phyloP scores from a whole-genome alignment of 2,888 invertebrate genomes.

The Volucella zonaria region DNA sequence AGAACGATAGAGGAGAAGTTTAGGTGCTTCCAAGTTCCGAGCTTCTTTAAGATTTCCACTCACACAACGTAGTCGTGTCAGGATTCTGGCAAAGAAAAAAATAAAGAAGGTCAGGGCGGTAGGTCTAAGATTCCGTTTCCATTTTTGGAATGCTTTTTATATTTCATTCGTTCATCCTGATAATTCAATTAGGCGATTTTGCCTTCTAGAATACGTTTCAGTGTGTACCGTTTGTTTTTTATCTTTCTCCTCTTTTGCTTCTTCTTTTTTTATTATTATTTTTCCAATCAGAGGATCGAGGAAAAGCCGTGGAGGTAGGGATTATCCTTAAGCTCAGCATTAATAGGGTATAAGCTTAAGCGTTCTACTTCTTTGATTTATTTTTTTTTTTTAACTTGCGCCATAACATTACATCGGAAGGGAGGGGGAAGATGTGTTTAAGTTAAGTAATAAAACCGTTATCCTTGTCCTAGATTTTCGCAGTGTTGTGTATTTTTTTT shows the following conservation, averaged over 20 bases:
- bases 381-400: background rate
- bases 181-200: constrained; percentile 67
- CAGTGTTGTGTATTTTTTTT: constrained; percentile 37
- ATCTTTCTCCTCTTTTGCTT: background rate
- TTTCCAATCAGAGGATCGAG: constrained; percentile 13
- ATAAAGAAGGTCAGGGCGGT: constrained; percentile 41
- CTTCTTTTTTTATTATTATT: too few relatives aligned
- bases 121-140: background rate
- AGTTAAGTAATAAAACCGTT: constrained; percentile 60
- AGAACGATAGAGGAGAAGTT: background rate
- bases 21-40: background rate
- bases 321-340: constrained; percentile 47
- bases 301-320: background rate
- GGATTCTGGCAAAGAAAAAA: background rate
- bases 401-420: constrained; percentile 4
- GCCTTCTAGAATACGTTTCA: constrained; percentile 35
- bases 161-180: constrained; percentile 25
- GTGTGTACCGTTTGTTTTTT: constrained; percentile 19
- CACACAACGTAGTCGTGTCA: background rate
- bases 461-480: constrained; percentile 66
- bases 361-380: background rate
- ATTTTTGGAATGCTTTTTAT: background rate
- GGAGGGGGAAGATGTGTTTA: constrained; percentile 30
- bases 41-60: constrained; percentile 38
- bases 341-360: constrained; percentile 46